Evolutionary conservation across 1,140 invertebrate genomes (phyloP).

Genomic region (Drosophila arizonae): DNA sequence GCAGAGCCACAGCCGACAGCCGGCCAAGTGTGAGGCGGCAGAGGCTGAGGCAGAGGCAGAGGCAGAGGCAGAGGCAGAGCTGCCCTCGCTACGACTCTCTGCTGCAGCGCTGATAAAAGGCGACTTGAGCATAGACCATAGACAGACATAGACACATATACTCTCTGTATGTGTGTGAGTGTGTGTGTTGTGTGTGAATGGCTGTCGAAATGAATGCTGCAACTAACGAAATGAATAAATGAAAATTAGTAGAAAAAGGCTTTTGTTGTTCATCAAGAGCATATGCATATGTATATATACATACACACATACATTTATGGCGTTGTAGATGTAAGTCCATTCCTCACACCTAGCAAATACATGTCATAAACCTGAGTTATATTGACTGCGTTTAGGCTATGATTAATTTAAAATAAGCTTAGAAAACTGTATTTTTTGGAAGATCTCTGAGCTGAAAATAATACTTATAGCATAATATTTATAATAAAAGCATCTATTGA

Average conservation of each 20-base stretch:
- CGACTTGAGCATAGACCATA: slow-evolving; percentile 36
- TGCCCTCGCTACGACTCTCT: slow-evolving; percentile 19
- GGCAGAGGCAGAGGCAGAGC: not conserved
- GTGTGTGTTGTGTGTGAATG: slow-evolving; percentile 47
- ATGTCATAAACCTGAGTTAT: no score
- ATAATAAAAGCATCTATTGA: no score
- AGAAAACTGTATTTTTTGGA: no score
- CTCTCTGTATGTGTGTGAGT: slow-evolving; percentile 2
- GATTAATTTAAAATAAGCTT: no score
- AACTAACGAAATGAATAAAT: slow-evolving; percentile 79
- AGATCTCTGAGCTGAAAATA: no score
- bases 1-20: slow-evolving; percentile 5
- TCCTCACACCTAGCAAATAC: no score
- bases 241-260: slow-evolving; percentile 69
- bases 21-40: not conserved
- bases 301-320: no score
- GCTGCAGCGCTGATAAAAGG: slow-evolving; percentile 44
- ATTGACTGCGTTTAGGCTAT: no score
- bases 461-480: no score
- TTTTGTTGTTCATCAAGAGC: slow-evolving; percentile 11
- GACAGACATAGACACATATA: slow-evolving; percentile 22
- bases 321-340: no score
- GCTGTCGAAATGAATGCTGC: slow-evolving; percentile 70
- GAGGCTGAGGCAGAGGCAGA: no score
- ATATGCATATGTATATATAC: not conserved